Percentiles rank a stretch among this genome's conserved stretches.
Evolutionary conservation across 2,113 vertebrate species (phyloP).

Genomic region (Uropsilus gracilis): DNA sequence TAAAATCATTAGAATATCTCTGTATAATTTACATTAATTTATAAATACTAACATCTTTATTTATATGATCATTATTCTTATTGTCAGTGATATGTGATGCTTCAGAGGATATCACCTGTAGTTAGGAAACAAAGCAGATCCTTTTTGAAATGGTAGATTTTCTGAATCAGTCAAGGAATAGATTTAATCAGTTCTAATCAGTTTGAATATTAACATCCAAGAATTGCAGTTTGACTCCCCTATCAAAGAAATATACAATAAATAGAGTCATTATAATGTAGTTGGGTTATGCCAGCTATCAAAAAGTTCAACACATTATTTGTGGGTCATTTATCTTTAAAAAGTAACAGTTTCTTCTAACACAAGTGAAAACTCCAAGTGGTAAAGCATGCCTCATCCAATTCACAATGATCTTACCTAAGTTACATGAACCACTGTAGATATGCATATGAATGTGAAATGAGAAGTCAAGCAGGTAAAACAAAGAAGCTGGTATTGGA

Average conservation of each 20-base stretch:
- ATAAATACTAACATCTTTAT: background rate
- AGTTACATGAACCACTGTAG: background rate
- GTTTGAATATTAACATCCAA: background rate
- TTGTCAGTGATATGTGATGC: background rate
- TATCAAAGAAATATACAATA: background rate
- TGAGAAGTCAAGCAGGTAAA: background rate
- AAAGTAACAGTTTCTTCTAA: background rate
- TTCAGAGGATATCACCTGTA: background rate
- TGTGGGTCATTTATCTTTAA: background rate
- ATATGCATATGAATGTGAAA: background rate
- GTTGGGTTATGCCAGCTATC: background rate
- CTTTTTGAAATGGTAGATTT: background rate
- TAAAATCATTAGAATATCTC: background rate
- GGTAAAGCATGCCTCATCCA: background rate
- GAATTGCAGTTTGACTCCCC: background rate
- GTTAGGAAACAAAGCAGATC: background rate
- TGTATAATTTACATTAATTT: background rate
- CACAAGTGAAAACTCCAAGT: slow-evolving; percentile 2
- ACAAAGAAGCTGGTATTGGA: background rate
- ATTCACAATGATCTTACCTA: background rate
- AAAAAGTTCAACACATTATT: background rate
- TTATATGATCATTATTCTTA: background rate
- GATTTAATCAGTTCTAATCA: background rate
- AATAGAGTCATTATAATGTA: background rate
- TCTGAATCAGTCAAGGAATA: background rate